A percentile compares a stretch with the other conserved stretches of the same genome.
These are phyloP conservation scores for Perognathus longimembris DNA, from an alignment of 2,113 vertebrate genomes.

Conservation along the genomic window DNA sequence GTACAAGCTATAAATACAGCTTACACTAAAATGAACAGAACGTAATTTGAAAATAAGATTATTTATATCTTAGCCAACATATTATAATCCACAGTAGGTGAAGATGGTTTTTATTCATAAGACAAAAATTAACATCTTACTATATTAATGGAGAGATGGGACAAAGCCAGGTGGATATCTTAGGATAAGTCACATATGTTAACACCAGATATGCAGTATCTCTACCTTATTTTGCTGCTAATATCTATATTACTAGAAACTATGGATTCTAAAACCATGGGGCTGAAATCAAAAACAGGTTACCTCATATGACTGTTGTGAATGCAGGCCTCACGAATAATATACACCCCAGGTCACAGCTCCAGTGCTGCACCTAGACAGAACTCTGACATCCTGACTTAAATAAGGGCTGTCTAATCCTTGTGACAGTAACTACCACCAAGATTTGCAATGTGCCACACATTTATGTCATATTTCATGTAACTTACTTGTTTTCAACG, in stretches of 20 bases:
- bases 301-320: neutral
- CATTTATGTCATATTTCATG: neutral
- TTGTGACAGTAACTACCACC: neutral
- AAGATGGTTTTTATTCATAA: slow-evolving; percentile 23
- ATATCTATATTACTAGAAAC: slow-evolving; percentile 12
- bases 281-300: slow-evolving; percentile 1
- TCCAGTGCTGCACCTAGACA: neutral
- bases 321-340: neutral
- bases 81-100: slow-evolving; percentile 5
- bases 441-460: neutral
- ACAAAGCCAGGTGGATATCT: neutral
- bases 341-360: neutral
- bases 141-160: neutral
- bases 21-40: neutral
- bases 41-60: slow-evolving; percentile 33
- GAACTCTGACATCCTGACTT: neutral
- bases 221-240: slow-evolving; percentile 16
- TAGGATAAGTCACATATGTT: neutral
- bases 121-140: neutral
- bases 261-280: slow-evolving; percentile 10
- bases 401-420: neutral
- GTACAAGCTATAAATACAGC: neutral
- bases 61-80: slow-evolving; percentile 32
- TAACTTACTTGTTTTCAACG: slow-evolving; percentile 4
- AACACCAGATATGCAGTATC: neutral